phyloP scores from a whole-genome alignment of 1,140 invertebrate species.

The Plodia interpunctella region DNA sequence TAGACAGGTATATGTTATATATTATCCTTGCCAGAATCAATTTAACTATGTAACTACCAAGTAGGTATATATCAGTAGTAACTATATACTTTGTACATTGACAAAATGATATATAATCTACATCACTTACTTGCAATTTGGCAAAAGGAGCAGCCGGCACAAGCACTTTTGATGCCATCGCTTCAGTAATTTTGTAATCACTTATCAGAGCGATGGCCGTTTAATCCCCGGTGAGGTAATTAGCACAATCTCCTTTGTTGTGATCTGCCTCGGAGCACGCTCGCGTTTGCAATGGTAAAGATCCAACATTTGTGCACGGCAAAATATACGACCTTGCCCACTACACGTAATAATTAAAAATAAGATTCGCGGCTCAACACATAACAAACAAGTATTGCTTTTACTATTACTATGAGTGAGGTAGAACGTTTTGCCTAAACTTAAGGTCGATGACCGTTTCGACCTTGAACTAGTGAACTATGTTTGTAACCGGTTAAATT shows the following conservation, averaged over 20 bases:
- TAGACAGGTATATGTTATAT: too few relatives aligned
- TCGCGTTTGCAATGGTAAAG: slow-evolving; percentile 47
- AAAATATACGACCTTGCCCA: slow-evolving; percentile 49
- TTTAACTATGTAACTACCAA: too few relatives aligned
- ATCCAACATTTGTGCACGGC: slow-evolving; percentile 56
- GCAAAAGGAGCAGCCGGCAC: slow-evolving; percentile 60
- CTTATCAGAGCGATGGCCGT: neutral
- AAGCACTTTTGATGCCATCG: slow-evolving; percentile 68
- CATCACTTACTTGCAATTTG: slow-evolving; percentile 56
- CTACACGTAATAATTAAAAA: slow-evolving; percentile 67
- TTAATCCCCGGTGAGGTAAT: slow-evolving; percentile 17
- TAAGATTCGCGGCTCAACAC: slow-evolving; percentile 42
- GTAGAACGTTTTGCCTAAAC: slow-evolving; percentile 32
- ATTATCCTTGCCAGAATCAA: too few relatives aligned
- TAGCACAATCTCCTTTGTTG: slow-evolving; percentile 39
- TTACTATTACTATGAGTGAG: slow-evolving; percentile 35
- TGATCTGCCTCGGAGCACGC: slow-evolving; percentile 47
- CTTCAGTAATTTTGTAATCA: slow-evolving; percentile 18
- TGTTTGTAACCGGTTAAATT: slow-evolving; percentile 21
- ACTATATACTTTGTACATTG: too few relatives aligned
- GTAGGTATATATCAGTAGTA: too few relatives aligned
- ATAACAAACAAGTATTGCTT: slow-evolving; percentile 41
- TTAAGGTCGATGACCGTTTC: slow-evolving; percentile 38
- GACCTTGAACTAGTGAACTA: slow-evolving; percentile 55
- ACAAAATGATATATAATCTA: too few relatives aligned